phyloP scores from a whole-genome alignment of 1,140 invertebrate species.

The Achatina immaculata region DNA sequence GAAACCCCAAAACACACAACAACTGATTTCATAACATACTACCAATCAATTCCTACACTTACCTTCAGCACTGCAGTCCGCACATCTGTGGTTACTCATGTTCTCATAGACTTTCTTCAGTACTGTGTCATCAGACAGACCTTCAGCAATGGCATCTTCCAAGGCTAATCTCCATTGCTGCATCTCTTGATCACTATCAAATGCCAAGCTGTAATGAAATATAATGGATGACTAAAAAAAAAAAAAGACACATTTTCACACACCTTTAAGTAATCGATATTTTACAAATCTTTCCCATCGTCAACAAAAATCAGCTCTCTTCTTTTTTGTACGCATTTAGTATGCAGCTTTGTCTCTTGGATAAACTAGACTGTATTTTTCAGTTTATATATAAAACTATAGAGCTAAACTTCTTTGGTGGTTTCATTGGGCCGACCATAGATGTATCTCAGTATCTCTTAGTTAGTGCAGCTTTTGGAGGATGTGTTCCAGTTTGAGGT shows the following conservation, averaged over 20 bases:
- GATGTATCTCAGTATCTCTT: too few relatives aligned
- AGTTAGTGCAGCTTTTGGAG: too few relatives aligned
- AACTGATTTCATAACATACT: too few relatives aligned
- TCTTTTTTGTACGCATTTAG: neutral
- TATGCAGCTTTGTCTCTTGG: too few relatives aligned
- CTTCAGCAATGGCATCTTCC: conserved; percentile 63
- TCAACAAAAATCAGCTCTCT: neutral
- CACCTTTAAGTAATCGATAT: neutral
- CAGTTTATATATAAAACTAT: too few relatives aligned
- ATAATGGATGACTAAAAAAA: neutral
- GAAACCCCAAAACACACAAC: too few relatives aligned
- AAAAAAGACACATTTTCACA: neutral
- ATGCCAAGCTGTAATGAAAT: conserved; percentile 49
- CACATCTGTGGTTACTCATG: conserved; percentile 58
- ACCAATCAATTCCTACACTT: conserved; percentile 37
- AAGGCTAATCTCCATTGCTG: conserved; percentile 61
- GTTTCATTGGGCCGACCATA: too few relatives aligned
- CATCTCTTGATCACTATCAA: conserved; percentile 53
- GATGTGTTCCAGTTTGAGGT: too few relatives aligned
- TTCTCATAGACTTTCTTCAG: conserved; percentile 60
- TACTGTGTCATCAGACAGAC: conserved; percentile 61
- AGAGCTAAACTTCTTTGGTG: too few relatives aligned
- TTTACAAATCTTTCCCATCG: neutral
- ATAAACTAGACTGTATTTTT: too few relatives aligned
- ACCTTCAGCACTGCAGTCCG: conserved; percentile 59